Conservation (phyloP, 2,888 invertebrate species). For the Drosophila glabriapex region DNA sequence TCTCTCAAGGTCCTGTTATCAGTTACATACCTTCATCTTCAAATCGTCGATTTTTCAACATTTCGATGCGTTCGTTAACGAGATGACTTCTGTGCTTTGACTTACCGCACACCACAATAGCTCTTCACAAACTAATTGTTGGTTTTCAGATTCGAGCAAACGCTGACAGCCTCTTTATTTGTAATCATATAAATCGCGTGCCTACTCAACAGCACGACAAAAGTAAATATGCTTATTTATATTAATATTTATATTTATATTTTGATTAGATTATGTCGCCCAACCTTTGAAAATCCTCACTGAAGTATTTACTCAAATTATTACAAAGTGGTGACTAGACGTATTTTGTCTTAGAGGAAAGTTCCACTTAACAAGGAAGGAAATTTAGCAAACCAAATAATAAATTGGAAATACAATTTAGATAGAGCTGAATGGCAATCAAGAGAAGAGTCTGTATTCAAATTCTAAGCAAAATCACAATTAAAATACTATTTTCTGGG, state of each 20-base stretch:
- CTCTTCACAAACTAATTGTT: constrained; percentile 25
- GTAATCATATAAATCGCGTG: constrained; percentile 32
- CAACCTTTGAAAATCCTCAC: background rate
- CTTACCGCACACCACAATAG: constrained; percentile 31
- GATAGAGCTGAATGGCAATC: background rate
- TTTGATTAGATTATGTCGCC: constrained; percentile 37
- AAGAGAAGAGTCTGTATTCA: background rate
- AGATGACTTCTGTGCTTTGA: background rate
- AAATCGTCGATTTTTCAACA: constrained; percentile 55
- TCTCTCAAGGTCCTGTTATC: background rate
- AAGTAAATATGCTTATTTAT: constrained; percentile 31
- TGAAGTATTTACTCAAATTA: constrained; percentile 28
- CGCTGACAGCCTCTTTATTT: constrained; percentile 31
- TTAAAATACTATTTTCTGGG: background rate
- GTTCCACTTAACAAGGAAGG: background rate
- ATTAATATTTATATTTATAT: constrained; percentile 3
- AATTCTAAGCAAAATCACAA: background rate
- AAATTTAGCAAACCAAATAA: background rate
- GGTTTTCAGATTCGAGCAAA: constrained; percentile 1
- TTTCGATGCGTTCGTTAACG: constrained; percentile 6
- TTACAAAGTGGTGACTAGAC: constrained; percentile 21
- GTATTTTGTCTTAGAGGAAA: background rate
- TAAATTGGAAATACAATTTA: background rate
- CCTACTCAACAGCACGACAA: background rate
- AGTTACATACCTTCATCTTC: constrained; percentile 42